These are phyloP conservation scores for Hemiprocne comata DNA, from an alignment of 2,113 vertebrate species.

Conservation along the genomic window DNA sequence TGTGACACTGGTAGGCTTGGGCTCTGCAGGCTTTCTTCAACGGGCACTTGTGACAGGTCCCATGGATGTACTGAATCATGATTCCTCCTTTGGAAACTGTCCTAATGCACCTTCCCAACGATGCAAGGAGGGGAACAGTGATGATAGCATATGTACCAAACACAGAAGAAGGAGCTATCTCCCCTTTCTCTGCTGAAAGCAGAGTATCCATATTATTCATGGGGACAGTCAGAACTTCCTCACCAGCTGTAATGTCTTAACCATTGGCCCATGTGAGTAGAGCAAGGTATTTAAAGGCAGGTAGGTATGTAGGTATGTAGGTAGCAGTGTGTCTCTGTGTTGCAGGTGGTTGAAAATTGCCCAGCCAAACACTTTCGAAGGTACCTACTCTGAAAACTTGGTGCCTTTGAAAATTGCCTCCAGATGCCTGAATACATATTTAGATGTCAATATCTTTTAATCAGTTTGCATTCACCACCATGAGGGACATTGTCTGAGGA, in stretches of 20 bases:
- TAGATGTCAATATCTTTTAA: not conserved
- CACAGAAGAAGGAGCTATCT: not conserved
- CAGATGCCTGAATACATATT: not conserved
- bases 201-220: not conserved
- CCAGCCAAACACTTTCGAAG: not conserved
- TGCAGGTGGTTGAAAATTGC: not conserved
- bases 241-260: not conserved
- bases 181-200: not conserved
- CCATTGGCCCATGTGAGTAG: not conserved
- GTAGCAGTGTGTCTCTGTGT: not conserved
- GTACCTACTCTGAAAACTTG: not conserved
- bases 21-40: not conserved
- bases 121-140: not conserved
- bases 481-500: accelerated
- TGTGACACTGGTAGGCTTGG: not conserved
- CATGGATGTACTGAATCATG: not conserved
- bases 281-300: not conserved
- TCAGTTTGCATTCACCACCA: not conserved
- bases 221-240: not conserved
- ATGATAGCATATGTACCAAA: not conserved
- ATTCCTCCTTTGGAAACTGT: not conserved
- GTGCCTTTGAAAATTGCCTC: not conserved
- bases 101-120: accelerated
- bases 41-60: not conserved
- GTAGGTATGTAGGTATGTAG: too few relatives aligned